phyloP scores from a whole-genome alignment of 2,888 invertebrate species.

The Rhagium mordax region DNA sequence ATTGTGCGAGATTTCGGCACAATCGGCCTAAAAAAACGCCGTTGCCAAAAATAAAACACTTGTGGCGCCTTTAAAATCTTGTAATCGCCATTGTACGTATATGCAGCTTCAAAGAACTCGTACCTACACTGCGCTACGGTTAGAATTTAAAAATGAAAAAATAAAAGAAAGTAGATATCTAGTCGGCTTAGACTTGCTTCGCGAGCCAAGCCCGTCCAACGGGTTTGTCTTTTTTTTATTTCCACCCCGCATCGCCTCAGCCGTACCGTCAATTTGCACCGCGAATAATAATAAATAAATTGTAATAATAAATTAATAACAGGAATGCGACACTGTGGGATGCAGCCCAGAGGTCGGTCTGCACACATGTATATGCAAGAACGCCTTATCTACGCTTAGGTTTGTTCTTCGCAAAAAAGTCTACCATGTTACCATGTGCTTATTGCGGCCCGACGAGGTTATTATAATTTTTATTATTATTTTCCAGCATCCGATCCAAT shows the following conservation, averaged over 20 bases:
- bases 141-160: slow-evolving; percentile 16
- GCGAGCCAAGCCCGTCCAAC: slow-evolving; percentile 39
- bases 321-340: slow-evolving; percentile 37
- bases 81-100: neutral
- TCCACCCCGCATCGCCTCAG: slow-evolving; percentile 18
- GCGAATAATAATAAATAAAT: slow-evolving; percentile 45
- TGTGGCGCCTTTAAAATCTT: neutral
- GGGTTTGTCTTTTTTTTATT: slow-evolving; percentile 29
- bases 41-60: neutral
- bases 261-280: slow-evolving; percentile 37
- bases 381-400: neutral
- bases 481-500: neutral
- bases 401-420: neutral
- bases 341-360: slow-evolving; percentile 24
- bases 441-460: neutral
- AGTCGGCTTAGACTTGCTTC: slow-evolving; percentile 36
- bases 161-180: slow-evolving; percentile 20
- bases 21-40: no score
- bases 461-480: neutral
- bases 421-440: neutral
- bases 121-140: slow-evolving; percentile 16
- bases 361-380: slow-evolving; percentile 11
- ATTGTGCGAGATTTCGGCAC: no score
- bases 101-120: neutral
- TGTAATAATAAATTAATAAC: slow-evolving; percentile 44